A percentile compares a stretch with the other conserved stretches of the same genome.
phyloP scores from a whole-genome alignment of 2,888 invertebrate genomes.

The Gnatocerus cornutus region DNA sequence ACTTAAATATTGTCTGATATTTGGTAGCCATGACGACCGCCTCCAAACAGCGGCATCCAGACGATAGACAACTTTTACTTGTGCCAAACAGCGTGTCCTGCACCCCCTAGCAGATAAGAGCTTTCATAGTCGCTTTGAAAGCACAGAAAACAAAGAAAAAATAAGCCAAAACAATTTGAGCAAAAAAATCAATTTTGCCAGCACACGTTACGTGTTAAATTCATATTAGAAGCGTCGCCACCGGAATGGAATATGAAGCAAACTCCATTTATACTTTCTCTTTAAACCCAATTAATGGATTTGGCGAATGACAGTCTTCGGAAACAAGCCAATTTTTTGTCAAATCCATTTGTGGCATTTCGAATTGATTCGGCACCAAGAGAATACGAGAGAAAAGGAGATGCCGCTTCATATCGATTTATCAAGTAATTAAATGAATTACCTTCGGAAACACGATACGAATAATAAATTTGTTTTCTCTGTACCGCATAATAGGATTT shows the following conservation, averaged over 20 bases:
- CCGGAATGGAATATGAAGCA: conserved; percentile 33
- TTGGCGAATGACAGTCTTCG: conserved; percentile 40
- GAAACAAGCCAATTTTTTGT: conserved; percentile 46
- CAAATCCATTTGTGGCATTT: conserved; percentile 48
- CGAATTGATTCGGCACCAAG: conserved; percentile 44
- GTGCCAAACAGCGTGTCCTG: conserved; percentile 51
- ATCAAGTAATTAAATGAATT: conserved; percentile 50
- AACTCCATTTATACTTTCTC: conserved; percentile 26
- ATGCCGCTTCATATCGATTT: conserved; percentile 46
- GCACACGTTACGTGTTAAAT: conserved; percentile 24
- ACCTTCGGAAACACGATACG: conserved; percentile 49
- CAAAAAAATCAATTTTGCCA: conserved; percentile 31
- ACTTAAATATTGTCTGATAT: conserved; percentile 52
- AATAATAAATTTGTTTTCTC: conserved; percentile 49
- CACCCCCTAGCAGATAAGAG: conserved; percentile 46
- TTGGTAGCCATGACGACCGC: conserved; percentile 48
- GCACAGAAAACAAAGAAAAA: conserved; percentile 34
- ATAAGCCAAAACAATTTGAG: conserved; percentile 28
- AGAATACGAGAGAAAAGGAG: conserved; percentile 44
- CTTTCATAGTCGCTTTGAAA: conserved; percentile 28
- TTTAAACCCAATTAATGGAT: conserved; percentile 42
- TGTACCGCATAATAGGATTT: conserved; percentile 48
- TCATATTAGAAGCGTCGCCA: not conserved
- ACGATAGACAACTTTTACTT: conserved; percentile 52
- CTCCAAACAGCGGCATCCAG: conserved; percentile 47